Conservation (phyloP, 2,797 vertebrate species). For the Lepidocolaptes lacrymiger region DNA sequence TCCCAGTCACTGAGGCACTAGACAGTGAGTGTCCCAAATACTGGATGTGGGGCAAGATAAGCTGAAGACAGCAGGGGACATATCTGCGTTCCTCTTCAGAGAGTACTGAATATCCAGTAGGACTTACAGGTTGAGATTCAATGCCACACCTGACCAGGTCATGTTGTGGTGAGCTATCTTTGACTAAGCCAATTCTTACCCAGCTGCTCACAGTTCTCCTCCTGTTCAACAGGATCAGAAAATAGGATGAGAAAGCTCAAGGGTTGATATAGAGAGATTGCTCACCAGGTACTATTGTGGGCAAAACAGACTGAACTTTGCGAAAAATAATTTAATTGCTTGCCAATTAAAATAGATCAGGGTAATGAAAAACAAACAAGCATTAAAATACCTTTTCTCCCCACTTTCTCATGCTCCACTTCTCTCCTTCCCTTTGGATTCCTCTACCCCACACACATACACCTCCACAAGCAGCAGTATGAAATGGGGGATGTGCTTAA, state of each 20-base stretch:
- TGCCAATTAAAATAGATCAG: background rate
- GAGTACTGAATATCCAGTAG: background rate
- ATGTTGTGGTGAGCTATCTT: background rate
- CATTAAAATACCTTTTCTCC: background rate
- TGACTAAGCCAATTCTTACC: background rate
- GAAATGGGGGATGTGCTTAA: rapidly evolving
- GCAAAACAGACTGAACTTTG: background rate
- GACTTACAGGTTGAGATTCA: background rate
- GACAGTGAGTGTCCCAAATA: background rate
- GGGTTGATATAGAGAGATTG: background rate
- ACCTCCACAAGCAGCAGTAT: background rate
- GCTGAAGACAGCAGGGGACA: background rate
- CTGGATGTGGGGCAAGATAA: background rate
- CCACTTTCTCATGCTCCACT: background rate
- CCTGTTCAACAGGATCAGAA: background rate
- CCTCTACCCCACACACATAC: rapidly evolving
- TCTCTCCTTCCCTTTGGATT: background rate
- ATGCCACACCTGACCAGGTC: background rate
- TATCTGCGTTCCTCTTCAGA: background rate
- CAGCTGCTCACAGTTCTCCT: rapidly evolving
- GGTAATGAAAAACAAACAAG: background rate
- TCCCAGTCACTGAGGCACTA: background rate
- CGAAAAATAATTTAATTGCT: background rate
- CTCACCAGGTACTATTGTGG: background rate
- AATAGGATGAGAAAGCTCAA: background rate